Conservation (phyloP, 2,797 vertebrate species). For the Discoglossus pictus region DNA sequence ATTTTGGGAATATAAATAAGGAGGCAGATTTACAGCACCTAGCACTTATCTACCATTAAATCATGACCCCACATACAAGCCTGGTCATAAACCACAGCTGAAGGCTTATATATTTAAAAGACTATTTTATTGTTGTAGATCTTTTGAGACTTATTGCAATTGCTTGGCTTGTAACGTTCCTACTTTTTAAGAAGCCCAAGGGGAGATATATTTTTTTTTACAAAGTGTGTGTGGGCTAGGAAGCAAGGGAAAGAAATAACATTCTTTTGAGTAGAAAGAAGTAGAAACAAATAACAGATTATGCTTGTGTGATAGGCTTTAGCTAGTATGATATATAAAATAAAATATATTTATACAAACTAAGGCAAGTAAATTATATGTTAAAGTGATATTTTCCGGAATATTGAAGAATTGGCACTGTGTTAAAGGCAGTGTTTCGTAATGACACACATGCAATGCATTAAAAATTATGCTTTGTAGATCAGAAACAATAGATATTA, state of each 20-base stretch:
- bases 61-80: slow-evolving; percentile 11
- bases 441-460: slow-evolving; percentile 41
- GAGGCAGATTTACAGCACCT: background rate
- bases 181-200: slow-evolving; percentile 17
- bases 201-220: slow-evolving; percentile 10
- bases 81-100: slow-evolving; percentile 12
- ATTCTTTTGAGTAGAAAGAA: slow-evolving; percentile 1
- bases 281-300: background rate
- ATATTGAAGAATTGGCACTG: slow-evolving; percentile 24
- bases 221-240: slow-evolving; percentile 34
- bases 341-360: background rate
- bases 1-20: slow-evolving; percentile 33
- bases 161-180: slow-evolving; percentile 11
- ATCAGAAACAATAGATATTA: slow-evolving; percentile 48
- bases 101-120: slow-evolving; percentile 15
- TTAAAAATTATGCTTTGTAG: slow-evolving; percentile 44
- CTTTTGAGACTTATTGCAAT: background rate
- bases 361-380: slow-evolving; percentile 15
- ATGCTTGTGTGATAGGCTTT: background rate
- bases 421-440: slow-evolving; percentile 27
- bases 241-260: slow-evolving; percentile 13
- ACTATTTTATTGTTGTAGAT: slow-evolving; percentile 8
- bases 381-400: slow-evolving; percentile 26
- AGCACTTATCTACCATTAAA: slow-evolving; percentile 13
- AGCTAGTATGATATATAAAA: slow-evolving; percentile 6